Evolutionary conservation across 1,140 invertebrate genomes (phyloP), one percentile per base, ranked within the genome.

Genomic region (Bombus pyrosoma): DNA sequence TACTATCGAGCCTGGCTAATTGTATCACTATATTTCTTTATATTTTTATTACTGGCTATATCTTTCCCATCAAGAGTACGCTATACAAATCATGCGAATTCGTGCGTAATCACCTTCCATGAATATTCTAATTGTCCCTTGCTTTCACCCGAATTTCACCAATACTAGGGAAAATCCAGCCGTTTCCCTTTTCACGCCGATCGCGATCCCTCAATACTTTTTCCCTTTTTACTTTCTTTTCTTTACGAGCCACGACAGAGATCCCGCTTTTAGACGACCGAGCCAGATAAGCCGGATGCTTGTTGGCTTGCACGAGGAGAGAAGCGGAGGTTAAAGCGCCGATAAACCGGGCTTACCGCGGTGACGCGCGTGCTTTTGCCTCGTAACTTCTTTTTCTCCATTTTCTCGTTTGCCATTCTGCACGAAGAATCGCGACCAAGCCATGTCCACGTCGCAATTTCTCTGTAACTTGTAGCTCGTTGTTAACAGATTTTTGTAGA

Each of bases 321-420:
- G 86, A 68, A 77, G 47, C 37, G 37, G 59, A 75, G 83, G 83
- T 81, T 64, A 59, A 89, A 83, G 66, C 69, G 80, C 78, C 79
- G 84, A 89, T 89, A 89, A 89, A 86, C 76, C 68, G n/a, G 32
- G 66, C 73, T 77, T 81, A 72, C 72, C n/a, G 57, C 32, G 39
- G 57, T 22, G 59, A 22, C 41, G 73, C 47, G 77, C 74, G 62
- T 71, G 39, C 78, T 62, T 37, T 13, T 25, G 73, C 57, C 57
- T 71, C 74, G 47, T 69, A 78, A 88, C 68, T 84, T 77, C 72
- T 59, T 57, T 34, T 62, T 71, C 66, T 41, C 39, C 18, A 34
- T 32, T 53, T 15, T 39, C 6, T 69, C 41, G 6, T 28, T 74
- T 57, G 12, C 80, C 59, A 41, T 78, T 71, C 37, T n/a, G 25